phyloP scores from a whole-genome alignment of 2,888 invertebrate genomes.

The Poecilus cupreus region DNA sequence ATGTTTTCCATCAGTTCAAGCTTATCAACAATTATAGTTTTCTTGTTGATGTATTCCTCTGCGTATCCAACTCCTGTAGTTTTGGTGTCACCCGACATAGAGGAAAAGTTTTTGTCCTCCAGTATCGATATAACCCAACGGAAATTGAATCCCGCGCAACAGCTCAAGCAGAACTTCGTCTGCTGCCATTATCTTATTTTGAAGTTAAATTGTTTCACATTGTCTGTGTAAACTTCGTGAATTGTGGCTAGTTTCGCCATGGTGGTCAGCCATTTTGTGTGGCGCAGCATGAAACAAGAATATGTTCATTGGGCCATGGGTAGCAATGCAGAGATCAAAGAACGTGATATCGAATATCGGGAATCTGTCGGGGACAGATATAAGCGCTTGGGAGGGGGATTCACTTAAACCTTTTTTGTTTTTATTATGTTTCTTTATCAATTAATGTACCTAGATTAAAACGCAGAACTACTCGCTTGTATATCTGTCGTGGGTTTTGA shows the following conservation, averaged over 20 bases:
- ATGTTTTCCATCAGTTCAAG: too few relatives aligned
- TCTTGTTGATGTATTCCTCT: background rate
- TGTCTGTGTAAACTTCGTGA: slow-evolving; percentile 9
- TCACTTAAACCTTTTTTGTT: too few relatives aligned
- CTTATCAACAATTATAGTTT: too few relatives aligned
- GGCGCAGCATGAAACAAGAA: background rate
- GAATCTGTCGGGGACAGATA: too few relatives aligned
- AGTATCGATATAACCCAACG: slow-evolving; percentile 32
- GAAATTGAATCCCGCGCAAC: slow-evolving; percentile 50
- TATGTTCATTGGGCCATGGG: background rate
- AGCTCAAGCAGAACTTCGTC: slow-evolving; percentile 41
- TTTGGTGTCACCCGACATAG: background rate
- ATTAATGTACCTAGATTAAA: too few relatives aligned
- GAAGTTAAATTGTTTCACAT: slow-evolving; percentile 56
- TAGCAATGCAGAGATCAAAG: background rate
- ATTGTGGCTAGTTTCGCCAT: background rate
- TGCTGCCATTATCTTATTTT: slow-evolving; percentile 46
- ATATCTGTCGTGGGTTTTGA: too few relatives aligned
- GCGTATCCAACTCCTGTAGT: background rate
- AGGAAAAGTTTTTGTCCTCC: background rate
- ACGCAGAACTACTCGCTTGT: too few relatives aligned
- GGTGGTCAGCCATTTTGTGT: background rate
- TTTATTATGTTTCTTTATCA: too few relatives aligned
- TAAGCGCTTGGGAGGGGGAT: too few relatives aligned
- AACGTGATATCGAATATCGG: too few relatives aligned